phyloP scores from a whole-genome alignment of 2,113 vertebrate genomes.

The Paracanthobrama guichenoti region DNA sequence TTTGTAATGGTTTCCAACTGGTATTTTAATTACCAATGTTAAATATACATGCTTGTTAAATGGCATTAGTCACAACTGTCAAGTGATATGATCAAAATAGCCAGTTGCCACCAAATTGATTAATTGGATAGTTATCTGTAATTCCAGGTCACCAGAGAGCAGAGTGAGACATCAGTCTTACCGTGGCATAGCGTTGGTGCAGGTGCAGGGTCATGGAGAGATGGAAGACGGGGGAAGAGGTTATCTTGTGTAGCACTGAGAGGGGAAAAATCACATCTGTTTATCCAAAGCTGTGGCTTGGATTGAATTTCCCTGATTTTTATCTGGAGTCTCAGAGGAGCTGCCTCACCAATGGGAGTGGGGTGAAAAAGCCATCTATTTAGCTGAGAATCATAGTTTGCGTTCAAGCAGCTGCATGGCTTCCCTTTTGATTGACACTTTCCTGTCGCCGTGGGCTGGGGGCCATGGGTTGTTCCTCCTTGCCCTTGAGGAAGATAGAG shows the following conservation, averaged over 20 bases:
- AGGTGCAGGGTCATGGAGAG: conserved; percentile 65
- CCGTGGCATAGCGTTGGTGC: conserved; percentile 52
- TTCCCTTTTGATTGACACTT: conserved; percentile 76
- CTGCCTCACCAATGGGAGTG: conserved; percentile 47
- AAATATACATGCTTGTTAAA: background rate
- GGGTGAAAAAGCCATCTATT: conserved; percentile 60
- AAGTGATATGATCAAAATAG: conserved; percentile 19
- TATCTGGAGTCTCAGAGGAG: conserved; percentile 66
- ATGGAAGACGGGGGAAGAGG: conserved; percentile 65
- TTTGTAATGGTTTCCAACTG: background rate
- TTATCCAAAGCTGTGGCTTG: conserved; percentile 65
- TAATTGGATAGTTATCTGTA: conserved; percentile 51
- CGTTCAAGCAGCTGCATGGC: conserved; percentile 63
- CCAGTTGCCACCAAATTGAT: conserved; percentile 45
- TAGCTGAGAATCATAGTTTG: conserved; percentile 58
- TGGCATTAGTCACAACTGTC: conserved; percentile 8
- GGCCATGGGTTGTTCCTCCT: conserved; percentile 58
- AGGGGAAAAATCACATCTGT: conserved; percentile 76
- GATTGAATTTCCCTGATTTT: conserved; percentile 75
- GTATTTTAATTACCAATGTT: background rate
- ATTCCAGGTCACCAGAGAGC: conserved; percentile 57
- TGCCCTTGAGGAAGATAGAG: conserved; percentile 49
- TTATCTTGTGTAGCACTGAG: conserved; percentile 67
- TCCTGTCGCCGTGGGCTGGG: conserved; percentile 70
- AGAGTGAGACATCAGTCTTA: conserved; percentile 52